phyloP scores from a whole-genome alignment of 2,888 invertebrate species.

The Ephialtes manifestator region DNA sequence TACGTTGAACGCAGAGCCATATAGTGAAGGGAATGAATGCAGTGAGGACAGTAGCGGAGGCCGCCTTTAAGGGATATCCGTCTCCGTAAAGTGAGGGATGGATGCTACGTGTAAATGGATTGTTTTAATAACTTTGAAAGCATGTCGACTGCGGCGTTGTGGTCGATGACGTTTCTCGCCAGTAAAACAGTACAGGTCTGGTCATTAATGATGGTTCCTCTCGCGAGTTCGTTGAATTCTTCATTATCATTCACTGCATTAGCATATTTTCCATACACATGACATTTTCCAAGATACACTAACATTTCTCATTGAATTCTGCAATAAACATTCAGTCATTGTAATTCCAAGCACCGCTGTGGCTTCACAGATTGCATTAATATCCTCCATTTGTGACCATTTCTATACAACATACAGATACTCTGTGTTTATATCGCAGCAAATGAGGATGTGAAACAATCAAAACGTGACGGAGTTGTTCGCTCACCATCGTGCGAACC shows the following conservation, averaged over 20 bases:
- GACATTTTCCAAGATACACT: neutral
- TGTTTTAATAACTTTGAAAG: slow-evolving; percentile 79
- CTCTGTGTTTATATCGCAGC: neutral
- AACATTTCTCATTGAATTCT: slow-evolving; percentile 8
- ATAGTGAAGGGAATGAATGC: slow-evolving; percentile 12
- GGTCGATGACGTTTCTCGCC: neutral
- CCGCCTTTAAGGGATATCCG: slow-evolving; percentile 42
- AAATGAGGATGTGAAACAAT: slow-evolving; percentile 12
- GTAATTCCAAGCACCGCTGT: neutral
- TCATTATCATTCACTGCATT: slow-evolving; percentile 17
- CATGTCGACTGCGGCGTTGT: slow-evolving; percentile 45
- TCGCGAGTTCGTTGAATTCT: neutral
- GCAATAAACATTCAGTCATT: neutral
- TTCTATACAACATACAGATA: neutral
- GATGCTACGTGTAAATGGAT: slow-evolving; percentile 74
- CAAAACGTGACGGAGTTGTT: neutral
- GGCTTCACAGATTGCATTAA: neutral
- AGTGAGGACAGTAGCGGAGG: slow-evolving; percentile 14
- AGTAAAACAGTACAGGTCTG: neutral
- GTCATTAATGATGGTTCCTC: slow-evolving; percentile 21
- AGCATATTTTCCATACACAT: neutral
- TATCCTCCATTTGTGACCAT: neutral
- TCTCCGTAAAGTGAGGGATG: slow-evolving; percentile 45
- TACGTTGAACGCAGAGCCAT: neutral
- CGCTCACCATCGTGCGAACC: neutral